Conservation (phyloP, 2,797 vertebrate genomes). For the Salarias fasciatus region DNA sequence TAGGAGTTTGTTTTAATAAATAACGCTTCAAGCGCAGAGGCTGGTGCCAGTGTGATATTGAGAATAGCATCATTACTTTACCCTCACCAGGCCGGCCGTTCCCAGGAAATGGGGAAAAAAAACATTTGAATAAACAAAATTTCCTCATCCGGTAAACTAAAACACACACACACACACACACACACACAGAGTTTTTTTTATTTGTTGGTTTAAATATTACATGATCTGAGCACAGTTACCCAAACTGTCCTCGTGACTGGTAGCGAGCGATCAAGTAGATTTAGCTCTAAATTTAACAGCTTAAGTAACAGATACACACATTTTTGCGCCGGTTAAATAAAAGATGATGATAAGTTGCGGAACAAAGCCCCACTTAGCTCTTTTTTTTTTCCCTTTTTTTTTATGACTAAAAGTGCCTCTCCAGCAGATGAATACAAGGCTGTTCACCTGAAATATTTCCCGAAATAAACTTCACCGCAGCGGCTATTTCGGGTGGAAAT, state of each 20-base stretch:
- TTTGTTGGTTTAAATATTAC: slow-evolving; percentile 11
- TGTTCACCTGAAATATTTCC: slow-evolving; percentile 56
- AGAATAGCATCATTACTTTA: slow-evolving; percentile 47
- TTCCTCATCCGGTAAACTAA: not conserved
- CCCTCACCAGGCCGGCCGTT: slow-evolving; percentile 19
- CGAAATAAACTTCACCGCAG: slow-evolving; percentile 50
- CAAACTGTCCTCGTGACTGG: not conserved
- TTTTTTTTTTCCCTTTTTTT: not conserved
- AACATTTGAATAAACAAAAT: slow-evolving; percentile 11
- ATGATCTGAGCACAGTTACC: not conserved
- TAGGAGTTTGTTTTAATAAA: too few species aligned
- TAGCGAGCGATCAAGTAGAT: slow-evolving; percentile 5
- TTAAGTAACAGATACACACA: too few species aligned
- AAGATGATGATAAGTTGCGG: slow-evolving; percentile 6
- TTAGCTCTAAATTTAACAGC: slow-evolving; percentile 8
- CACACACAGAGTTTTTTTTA: slow-evolving; percentile 1
- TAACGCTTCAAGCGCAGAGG: too few species aligned
- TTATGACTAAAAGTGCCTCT: slow-evolving; percentile 49
- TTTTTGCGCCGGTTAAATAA: not conserved
- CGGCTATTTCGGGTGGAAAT: slow-evolving; percentile 37
- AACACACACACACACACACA: too few species aligned
- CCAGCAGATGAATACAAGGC: slow-evolving; percentile 43
- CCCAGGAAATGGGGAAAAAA: slow-evolving; percentile 32
- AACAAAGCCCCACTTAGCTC: slow-evolving; percentile 6
- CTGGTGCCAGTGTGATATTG: slow-evolving; percentile 42